Base-by-base conservation (phyloP, 2,797 vertebrate genomes). In the Coreius guichenoti region DNA sequence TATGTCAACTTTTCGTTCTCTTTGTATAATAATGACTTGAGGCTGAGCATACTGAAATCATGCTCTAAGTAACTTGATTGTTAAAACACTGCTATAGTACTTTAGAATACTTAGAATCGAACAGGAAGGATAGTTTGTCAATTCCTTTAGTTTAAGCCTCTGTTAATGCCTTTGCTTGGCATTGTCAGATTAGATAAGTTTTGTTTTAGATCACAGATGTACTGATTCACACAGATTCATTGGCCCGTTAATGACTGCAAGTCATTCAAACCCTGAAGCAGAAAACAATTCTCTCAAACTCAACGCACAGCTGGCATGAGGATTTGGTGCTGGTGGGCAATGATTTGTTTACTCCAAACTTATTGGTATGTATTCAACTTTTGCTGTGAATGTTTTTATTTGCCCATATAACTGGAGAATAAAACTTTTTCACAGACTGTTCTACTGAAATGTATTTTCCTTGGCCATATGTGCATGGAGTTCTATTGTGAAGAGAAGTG, bases 11-110 rank as follows among this genome's bases (percentile, higher is more conserved):
- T 16, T 33, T 61, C 39, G 39, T 80, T 31, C 43, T 79, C n/a
- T 19, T 49, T 73, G 39, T 79, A 9, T n/a, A 23, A 70, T 84
- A 81, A 82, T 73, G 68, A 81, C 43, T 73, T 36, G 51, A 72
- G 65, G n/a, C n/a, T 81, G 43, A 54, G 63, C 58, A 54, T 9
- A 17, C 47, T 51, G 26, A 31, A 63, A 67, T 47, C 17, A 68
- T 29, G 3, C 4, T 61, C 3, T 61, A 73, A 70, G 29, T 51
- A 49, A 21, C 21, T 16, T 63, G 2, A 63, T 26, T n/a, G n/a
- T n/a, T n/a, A 45, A 39, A 11, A 4, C 51, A 23, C 21, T 56
- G 21, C 54, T 23, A 56, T 8, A n/a, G 3, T 58, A 63, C n/a
- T 14, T 29, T 7, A 7, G 58, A 26, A 26, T 63, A 19, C 49